A percentile compares a stretch with the other conserved stretches of the same genome.
Evolutionary conservation across 2,113 vertebrate genomes (phyloP).

Genomic region (Nothocercus julius): DNA sequence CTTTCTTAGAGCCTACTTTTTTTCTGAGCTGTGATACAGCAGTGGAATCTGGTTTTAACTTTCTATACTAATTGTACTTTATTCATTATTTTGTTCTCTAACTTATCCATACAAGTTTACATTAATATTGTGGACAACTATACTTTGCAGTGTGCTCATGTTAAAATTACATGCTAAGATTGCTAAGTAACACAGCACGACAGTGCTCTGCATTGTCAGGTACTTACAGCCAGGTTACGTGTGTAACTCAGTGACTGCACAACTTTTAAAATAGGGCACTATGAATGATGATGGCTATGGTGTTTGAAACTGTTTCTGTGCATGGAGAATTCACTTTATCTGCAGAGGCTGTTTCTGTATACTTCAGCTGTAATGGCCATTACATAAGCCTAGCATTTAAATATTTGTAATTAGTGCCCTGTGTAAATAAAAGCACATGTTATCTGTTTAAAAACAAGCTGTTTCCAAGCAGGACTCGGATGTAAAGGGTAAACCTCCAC

Average conservation of each 20-base stretch:
- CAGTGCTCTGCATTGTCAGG: neutral
- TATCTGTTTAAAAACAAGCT: neutral
- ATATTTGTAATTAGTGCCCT: neutral
- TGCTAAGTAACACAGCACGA: neutral
- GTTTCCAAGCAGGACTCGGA: constrained; percentile 44
- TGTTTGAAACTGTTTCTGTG: neutral
- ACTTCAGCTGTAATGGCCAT: neutral
- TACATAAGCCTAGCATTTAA: neutral
- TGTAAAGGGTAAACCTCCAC: constrained; percentile 75
- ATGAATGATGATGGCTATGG: neutral
- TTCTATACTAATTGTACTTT: neutral
- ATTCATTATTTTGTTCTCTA: neutral
- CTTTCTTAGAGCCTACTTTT: neutral
- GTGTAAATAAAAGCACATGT: neutral
- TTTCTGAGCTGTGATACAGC: neutral
- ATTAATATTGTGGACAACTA: neutral
- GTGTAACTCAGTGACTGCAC: neutral
- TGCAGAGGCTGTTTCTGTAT: neutral
- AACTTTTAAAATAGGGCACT: neutral
- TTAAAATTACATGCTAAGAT: neutral
- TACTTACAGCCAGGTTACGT: neutral
- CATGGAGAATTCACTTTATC: neutral
- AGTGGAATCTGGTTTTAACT: neutral
- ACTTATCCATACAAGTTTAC: neutral
- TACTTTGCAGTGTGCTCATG: neutral